A percentile compares a stretch with the other conserved stretches of the same genome.
Conservation (phyloP, 2,797 vertebrate genomes). For the Hoplostethus mediterraneus region DNA sequence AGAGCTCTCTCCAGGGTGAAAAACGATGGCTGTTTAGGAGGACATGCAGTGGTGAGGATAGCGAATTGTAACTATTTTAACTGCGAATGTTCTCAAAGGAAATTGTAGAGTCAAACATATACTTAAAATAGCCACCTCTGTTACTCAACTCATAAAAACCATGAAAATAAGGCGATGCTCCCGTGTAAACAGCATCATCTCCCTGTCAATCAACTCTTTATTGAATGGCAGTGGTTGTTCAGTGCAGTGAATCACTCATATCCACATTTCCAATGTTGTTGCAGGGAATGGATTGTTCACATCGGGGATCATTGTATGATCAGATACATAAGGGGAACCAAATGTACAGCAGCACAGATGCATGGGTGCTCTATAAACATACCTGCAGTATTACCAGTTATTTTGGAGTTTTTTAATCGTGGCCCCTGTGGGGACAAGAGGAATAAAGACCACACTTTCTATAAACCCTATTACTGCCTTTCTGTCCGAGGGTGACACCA, state of each 20-base stretch:
- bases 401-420: no score
- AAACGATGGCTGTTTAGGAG: constrained; percentile 29
- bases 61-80: neutral
- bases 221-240: neutral
- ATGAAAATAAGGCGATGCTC: neutral
- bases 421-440: no score
- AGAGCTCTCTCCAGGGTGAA: constrained; percentile 54
- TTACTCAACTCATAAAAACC: neutral
- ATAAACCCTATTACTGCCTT: neutral
- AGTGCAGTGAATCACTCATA: no score
- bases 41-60: constrained; percentile 18
- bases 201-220: constrained; percentile 10
- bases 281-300: no score
- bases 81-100: no score
- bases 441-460: neutral
- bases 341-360: no score
- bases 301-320: no score
- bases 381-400: no score
- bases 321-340: no score
- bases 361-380: no score
- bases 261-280: no score
- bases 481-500: neutral
- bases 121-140: neutral
- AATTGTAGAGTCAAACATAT: constrained; percentile 6
- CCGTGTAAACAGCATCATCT: constrained; percentile 1